Evolutionary conservation across 2,888 invertebrate genomes (phyloP), one percentile per base, ranked within the genome.

Genomic region (Bibio marci): DNA sequence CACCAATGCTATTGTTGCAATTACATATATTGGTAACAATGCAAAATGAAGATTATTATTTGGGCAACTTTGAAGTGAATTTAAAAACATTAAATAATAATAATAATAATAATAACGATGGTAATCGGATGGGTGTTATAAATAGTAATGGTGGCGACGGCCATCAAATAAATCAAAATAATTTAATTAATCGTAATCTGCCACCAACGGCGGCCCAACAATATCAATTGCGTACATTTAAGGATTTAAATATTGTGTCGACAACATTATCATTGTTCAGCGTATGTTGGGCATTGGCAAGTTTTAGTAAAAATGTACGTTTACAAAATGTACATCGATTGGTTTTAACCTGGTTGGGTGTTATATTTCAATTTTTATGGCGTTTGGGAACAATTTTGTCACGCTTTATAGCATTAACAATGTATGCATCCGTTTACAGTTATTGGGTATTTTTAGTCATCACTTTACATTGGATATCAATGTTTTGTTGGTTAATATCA

Each of bases 231-330:
- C 58, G 55, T 33, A 71, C 80, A 43, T 73, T 83, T 45, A 73
- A 75, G 13, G 80, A 86, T 56, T 59, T 88, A 43, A 79, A 82
- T 50, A 73, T 80, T 43, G 80, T 87, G 28, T 85, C 88, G 0
- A 80, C 85, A 4, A 73, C 76, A 0, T 60, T 88, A 2, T 86
- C 85, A 0, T 62, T 90, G 35, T 81, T 88, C 65, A 83, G 80
- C 42, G 79, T 87, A 35, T 87, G 87, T 54, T 90, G 90, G 90
- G 81, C 86, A 33, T 67, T 91, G 22, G 87, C 88, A 15, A 86
- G 86, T 48, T 90, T 87, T 59, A 85, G 81, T 57, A 88, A 88
- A 64, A 85, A 87, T 55, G 81, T 87, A 8, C 67, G 82, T 0
- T 63, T 77, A 40, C 79, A 81, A 51, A 83, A 83, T 56, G 76